Evolutionary conservation across 1,140 invertebrate species (phyloP), one percentile per base, ranked within the genome.

Genomic region (Dysdera silvatica): DNA sequence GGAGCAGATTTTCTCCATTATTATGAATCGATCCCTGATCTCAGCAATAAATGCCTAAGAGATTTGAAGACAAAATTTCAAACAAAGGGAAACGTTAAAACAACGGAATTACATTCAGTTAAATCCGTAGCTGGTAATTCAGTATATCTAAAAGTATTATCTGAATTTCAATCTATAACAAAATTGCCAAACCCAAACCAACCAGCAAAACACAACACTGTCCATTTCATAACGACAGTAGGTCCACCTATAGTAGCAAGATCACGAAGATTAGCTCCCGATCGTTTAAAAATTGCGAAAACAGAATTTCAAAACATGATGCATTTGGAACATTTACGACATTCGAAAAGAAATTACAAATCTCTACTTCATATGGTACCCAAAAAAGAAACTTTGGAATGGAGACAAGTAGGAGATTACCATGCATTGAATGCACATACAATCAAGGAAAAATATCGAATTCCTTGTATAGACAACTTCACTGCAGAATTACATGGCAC

Each of bases 361-460:
- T n/a, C n/a, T n/a, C n/a, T n/a, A n/a, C n/a, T n/a, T 10, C 67
- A 72, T 24, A 49, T 74, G 23, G 62, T 73, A 5, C 47, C 51
- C 2, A 72, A 72, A 40, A 67, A 67, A 54, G 47, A 54, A 41
- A 23, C 23, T 32, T 61, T 55, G 8, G 43, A 67, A 41, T 68
- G 54, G 53, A 6, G 71, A 26, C 57, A 54, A 16, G 59, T 52
- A 24, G 68, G 67, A 5, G 72, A 75, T 53, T 75, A 69, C 49
- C 49, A 68, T 32, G n/a, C 10, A 7, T 56, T 75, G 4, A 75
- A 75, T 49, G 24, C 45, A 10, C 40, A 56, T 8, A 73, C 72
- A 18, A 56, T 52, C 8, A 49, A 51, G 26, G 71, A 74, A 58
- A 65, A 26, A 12, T 74, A 70, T 47, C 69, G 67, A 3, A 26